Evolutionary conservation across 2,113 vertebrate species (phyloP).

Genomic region (Rhombomys opimus): DNA sequence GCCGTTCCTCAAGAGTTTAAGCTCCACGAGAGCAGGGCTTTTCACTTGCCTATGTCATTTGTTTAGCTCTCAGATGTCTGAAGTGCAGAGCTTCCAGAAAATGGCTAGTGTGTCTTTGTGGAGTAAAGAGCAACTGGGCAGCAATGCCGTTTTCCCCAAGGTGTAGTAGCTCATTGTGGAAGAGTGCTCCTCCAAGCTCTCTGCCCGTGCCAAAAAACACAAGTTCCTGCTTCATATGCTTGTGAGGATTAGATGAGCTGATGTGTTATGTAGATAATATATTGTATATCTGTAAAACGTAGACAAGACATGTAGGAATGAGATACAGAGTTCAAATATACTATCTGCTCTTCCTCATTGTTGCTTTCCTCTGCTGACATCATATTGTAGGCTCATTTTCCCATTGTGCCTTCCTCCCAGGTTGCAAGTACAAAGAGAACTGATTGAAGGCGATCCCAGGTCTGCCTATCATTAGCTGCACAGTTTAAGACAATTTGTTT

Average conservation of each 20-base stretch:
- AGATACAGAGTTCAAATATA: background rate
- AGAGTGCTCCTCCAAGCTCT: background rate
- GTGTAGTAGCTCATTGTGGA: background rate
- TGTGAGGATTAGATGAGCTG: background rate
- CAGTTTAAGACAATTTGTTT: constrained; percentile 8
- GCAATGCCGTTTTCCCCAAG: background rate
- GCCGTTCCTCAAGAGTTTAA: background rate
- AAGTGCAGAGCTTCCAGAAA: background rate
- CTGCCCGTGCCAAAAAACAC: background rate
- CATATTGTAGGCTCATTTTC: background rate
- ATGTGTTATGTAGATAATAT: background rate
- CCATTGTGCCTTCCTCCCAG: background rate
- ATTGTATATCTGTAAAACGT: background rate
- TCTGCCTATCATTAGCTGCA: background rate
- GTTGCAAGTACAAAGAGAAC: background rate
- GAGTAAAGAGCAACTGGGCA: background rate
- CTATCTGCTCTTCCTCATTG: background rate
- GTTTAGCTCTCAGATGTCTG: background rate
- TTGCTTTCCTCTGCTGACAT: background rate
- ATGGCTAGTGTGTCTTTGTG: background rate
- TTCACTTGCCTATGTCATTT: background rate
- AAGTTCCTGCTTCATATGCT: background rate
- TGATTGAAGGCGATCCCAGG: background rate
- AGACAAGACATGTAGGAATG: background rate
- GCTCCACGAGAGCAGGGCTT: background rate